Conservation (phyloP, 2,797 vertebrate species). For the Perodicticus potto region DNA sequence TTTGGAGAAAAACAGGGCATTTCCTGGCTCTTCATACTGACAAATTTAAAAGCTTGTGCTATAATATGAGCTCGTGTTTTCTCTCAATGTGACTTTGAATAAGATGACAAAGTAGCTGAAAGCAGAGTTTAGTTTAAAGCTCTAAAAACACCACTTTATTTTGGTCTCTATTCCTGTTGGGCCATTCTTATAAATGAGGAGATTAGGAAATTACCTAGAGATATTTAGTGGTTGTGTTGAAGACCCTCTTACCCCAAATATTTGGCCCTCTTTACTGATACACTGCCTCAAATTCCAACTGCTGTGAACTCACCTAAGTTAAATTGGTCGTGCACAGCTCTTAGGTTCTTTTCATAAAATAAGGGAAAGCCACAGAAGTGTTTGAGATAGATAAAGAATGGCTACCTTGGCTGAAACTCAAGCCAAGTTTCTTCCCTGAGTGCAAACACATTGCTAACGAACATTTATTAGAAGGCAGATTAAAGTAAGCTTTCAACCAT, state of each 20-base stretch:
- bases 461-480: not conserved
- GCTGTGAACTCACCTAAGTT: slow-evolving; percentile 13
- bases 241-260: slow-evolving; percentile 7
- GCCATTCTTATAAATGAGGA: not conserved
- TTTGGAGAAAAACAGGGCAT: not conserved
- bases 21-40: not conserved
- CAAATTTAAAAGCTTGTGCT: not conserved
- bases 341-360: slow-evolving; percentile 33
- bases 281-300: not conserved
- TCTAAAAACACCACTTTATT: not conserved
- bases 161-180: not conserved
- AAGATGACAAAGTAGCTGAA: slow-evolving; percentile 24
- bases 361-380: not conserved
- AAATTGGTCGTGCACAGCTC: not conserved
- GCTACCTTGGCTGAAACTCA: not conserved
- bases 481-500: not conserved
- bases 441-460: not conserved
- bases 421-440: not conserved
- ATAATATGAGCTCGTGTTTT: not conserved
- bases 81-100: slow-evolving; percentile 55
- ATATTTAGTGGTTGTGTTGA: not conserved
- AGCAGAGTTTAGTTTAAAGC: slow-evolving; percentile 41
- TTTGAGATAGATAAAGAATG: not conserved
- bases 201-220: slow-evolving; percentile 11
- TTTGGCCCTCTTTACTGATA: slow-evolving; percentile 31